Evolutionary conservation across 2,888 invertebrate species (phyloP).

Genomic region (Nemotelus nigrinus): DNA sequence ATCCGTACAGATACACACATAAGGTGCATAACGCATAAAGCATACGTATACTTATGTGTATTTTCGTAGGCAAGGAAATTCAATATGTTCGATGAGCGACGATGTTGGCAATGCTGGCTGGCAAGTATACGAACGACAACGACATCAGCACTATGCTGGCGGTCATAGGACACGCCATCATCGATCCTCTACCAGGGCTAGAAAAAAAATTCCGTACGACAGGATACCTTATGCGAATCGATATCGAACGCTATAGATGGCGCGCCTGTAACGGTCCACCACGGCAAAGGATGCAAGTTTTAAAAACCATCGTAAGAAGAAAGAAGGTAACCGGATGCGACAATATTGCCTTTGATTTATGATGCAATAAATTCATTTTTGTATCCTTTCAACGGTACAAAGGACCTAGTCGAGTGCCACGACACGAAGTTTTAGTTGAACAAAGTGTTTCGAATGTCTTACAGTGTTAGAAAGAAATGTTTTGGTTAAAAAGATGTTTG

Average conservation of each 20-base stretch:
- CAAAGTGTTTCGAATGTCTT: conserved; percentile 13
- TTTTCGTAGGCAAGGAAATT: conserved; percentile 27
- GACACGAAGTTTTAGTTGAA: conserved; percentile 3
- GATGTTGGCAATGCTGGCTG: conserved; percentile 22
- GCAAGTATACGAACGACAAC: not conserved
- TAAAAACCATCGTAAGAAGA: conserved; percentile 34
- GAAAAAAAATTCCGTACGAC: conserved; percentile 32
- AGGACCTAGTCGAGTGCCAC: conserved; percentile 31
- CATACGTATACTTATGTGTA: not conserved
- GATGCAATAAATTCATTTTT: conserved; percentile 60
- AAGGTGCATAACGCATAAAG: not conserved
- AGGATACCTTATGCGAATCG: conserved; percentile 34
- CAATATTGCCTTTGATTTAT: conserved; percentile 62
- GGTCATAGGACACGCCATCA: conserved; percentile 44
- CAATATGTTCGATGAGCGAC: conserved; percentile 28
- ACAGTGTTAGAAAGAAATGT: conserved; percentile 6
- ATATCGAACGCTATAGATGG: not conserved
- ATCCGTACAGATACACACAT: not conserved
- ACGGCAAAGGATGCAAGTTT: conserved; percentile 24
- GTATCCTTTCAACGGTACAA: conserved; percentile 52
- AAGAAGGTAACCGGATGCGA: conserved; percentile 57
- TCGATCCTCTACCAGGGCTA: conserved; percentile 27
- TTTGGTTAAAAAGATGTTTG: not conserved
- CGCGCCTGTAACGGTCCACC: conserved; percentile 6
- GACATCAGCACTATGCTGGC: not conserved